Base-by-base conservation (phyloP, 30 jellyfish, hydroid and myxozoan genomes). In the Sanderia malayensis region DNA sequence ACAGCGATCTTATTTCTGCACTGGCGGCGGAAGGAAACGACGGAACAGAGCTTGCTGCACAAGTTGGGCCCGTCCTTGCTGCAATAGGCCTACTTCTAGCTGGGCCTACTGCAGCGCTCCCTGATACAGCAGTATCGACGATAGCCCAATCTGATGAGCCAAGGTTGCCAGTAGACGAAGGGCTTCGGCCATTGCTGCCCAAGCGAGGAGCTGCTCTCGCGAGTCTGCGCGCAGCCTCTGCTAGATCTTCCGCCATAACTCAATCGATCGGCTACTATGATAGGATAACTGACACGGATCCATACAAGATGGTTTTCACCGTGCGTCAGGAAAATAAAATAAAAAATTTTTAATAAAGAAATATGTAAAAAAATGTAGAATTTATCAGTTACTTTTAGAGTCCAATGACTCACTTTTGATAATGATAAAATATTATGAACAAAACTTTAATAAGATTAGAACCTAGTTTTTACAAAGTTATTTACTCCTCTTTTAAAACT, bases 381-480 rank as follows among this genome's bases (percentile, higher is more conserved):
- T 37, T 37, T 37, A 37, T 37, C 52, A 37, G 52, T 37, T 37
- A 37, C 52, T 37, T 37, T 37, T 37, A 37, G 52, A 37, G 10
- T 37, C 52, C 52, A 37, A 37, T 37, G 13, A 37, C 10, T 37
- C 52, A 37, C 52, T 37, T 37, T 37, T 37, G 52, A 37, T 37
- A 37, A 13, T 37, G 52, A 13, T 37, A 37, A 4, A 37, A 37
- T 37, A 37, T 37, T 37, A 37, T 37, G 6, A 37, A 37, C 52
- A 37, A 37, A 37, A 37, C 52, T 37, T 37, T 13, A 63, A 26
- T 26, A 63, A 29, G 76, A 11, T 26, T 31, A 63, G 58, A 63
- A 63, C 76, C 76, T 63, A 63, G 76, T 63, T 63, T 63, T 63
- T 63, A 63, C 80, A 67, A 44, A 67, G 41, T 34, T 32, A 34